Evolutionary conservation across 2,113 vertebrate species (phyloP), one percentile per base, ranked within the genome.

Genomic region (Menidia beryllina): DNA sequence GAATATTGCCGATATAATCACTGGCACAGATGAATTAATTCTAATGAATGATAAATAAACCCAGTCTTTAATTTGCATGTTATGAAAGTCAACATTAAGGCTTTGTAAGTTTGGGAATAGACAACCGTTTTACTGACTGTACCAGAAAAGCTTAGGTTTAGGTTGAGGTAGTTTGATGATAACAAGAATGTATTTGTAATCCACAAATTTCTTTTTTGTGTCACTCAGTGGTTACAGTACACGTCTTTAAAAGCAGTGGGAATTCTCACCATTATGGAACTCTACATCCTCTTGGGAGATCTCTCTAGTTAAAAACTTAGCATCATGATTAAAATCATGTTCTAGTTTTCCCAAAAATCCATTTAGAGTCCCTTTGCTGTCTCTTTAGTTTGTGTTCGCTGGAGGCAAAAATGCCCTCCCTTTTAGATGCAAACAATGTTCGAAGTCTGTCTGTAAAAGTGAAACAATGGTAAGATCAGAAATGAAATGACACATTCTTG

Each of bases 1-100:
- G 81, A 89, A 81, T 83, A 82, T 69, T 79, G 72, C 48, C 2
- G 52, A 86, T 88, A 77, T 79, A 90, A 89, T 87, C 82, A 87
- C 72, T 13, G 11, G 56, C 74, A 60, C 27, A 60, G 58, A 82
- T 55, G 11, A 72, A 90, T 86, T 84, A 26, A 82, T 86, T 83
- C 74, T 56, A 69, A 88, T 88, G 72, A 79, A 74, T 75, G 77
- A 71, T 82, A 81, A 68, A 63, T 70, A 72, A 60, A 71, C 45
- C 49, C 5, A 54, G 26, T 62, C 30, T 24, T 60, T 72, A 61
- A 79, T 85, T 73, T 82, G 77, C 72, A 83, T 78, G 65, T 82
- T 55, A 53, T 68, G 26, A 60, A 82, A 70, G 48, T 65, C 51
- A 77, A 57, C 52, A 60, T 60, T 45, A 7, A 57, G 27, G 39